phyloP scores from a whole-genome alignment of 2,888 invertebrate species.

The Myopa testacea region DNA sequence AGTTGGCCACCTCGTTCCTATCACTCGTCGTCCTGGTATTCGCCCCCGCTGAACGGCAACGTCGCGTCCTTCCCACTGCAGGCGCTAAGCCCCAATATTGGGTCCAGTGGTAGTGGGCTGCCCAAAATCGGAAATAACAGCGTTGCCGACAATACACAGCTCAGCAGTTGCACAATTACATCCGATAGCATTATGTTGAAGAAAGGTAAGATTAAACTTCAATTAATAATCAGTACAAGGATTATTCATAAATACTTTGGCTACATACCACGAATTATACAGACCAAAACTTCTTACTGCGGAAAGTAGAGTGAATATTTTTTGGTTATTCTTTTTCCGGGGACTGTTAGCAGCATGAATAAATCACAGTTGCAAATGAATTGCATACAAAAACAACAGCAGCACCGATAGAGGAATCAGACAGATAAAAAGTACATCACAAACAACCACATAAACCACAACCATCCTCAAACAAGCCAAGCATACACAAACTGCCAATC shows the following conservation, averaged over 20 bases:
- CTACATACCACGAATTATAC: not conserved
- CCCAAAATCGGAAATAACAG: not conserved
- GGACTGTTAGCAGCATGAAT: slow-evolving; percentile 43
- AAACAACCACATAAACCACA: slow-evolving; percentile 18
- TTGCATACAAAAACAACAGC: not conserved
- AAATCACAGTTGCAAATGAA: slow-evolving; percentile 31
- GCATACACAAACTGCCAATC: not conserved
- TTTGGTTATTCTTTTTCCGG: not conserved
- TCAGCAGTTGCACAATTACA: slow-evolving; percentile 50
- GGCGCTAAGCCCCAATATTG: slow-evolving; percentile 49
- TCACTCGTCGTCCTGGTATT: slow-evolving; percentile 64
- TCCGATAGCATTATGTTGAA: slow-evolving; percentile 58
- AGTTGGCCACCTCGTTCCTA: slow-evolving; percentile 60
- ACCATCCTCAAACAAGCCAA: slow-evolving; percentile 37
- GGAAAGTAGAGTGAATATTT: not conserved
- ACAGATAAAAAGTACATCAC: not conserved
- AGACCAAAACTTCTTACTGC: too few relatives aligned
- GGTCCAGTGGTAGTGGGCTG: slow-evolving; percentile 42
- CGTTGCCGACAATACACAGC: slow-evolving; percentile 34
- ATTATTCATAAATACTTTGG: not conserved
- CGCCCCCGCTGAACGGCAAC: slow-evolving; percentile 58
- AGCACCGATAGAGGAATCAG: not conserved
- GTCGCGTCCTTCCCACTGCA: slow-evolving; percentile 48
- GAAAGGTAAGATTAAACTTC: slow-evolving; percentile 54
- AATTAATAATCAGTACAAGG: not conserved